Base-by-base conservation (phyloP, 2,113 vertebrate species). In the Chitala chitala region DNA sequence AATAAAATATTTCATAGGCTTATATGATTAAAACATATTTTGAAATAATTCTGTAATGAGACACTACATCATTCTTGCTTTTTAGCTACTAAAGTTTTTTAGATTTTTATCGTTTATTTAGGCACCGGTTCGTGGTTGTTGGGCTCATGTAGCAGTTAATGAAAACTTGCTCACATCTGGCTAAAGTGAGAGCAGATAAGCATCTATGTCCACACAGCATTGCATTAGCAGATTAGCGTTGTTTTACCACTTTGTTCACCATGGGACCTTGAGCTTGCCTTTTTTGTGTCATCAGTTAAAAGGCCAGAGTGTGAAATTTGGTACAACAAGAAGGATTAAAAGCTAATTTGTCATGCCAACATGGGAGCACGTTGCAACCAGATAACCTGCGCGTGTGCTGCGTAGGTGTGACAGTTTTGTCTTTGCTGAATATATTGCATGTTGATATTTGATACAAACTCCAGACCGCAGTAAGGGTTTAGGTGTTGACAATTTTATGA, bases 181-280 rank as follows among this genome's bases (percentile, higher is more conserved):
- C n/a, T n/a, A n/a, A n/a, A n/a, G n/a, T n/a, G n/a, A n/a, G n/a
- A n/a, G n/a, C n/a, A n/a, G n/a, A n/a, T n/a, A n/a, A n/a, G n/a
- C n/a, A n/a, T n/a, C n/a, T n/a, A n/a, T n/a, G n/a, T n/a, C 29
- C 56, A 59, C 56, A 59, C 56, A 59, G 33, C 29, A 59, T 59
- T 59, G 56, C 56, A 59, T 59, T 59, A 59, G 29, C 26, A 31
- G 29, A 59, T 59, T 59, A 59, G 29, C 8, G 29, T 17, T 59
- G 56, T 59, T 33, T 15, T n/a, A n/a, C 13, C 5, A 5, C 56
- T 29, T 29, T 59, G 56, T 59, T 59, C 33, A 10, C 1, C 56
- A 59, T 59, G 12, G 33, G 26, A 59, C 26, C 29, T 12, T 59
- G 29, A 59, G 33, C 33, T 59, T 1, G 29, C 26, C 29, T 31